Evolutionary conservation across 23 tunicate species (phyloP).

Genomic region (Halocynthia aurantium): DNA sequence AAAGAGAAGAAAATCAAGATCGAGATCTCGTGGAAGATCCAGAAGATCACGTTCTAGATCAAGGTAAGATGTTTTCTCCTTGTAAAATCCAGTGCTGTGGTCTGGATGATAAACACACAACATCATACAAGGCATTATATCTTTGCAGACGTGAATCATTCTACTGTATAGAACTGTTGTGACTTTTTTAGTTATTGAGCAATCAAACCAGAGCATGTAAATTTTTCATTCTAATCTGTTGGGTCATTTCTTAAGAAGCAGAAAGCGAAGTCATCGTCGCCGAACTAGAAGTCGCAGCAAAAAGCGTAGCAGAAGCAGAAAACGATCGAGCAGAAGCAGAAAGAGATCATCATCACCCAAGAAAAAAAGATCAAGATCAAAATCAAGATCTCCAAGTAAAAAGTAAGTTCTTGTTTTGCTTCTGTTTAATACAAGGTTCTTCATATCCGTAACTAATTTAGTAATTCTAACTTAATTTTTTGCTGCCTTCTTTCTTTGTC

Average conservation of each 20-base stretch:
- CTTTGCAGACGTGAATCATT: too few relatives aligned
- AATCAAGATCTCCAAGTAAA: conserved; percentile 30
- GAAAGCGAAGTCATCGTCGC: too few relatives aligned
- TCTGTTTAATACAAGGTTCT: background rate
- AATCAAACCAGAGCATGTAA: background rate
- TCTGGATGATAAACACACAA: background rate
- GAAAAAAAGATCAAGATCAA: conserved; percentile 30
- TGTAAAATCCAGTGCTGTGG: background rate
- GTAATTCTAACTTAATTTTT: too few relatives aligned
- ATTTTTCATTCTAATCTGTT: background rate
- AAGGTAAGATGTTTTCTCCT: conserved; percentile 19
- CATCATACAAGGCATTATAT: too few relatives aligned
- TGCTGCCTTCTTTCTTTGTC: background rate
- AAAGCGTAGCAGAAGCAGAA: conserved; percentile 58
- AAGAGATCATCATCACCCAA: conserved; percentile 15
- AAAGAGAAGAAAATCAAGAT: conserved; percentile 49
- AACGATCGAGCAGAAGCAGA: conserved; percentile 10
- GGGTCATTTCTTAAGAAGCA: background rate
- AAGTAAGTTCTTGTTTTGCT: conserved; percentile 33
- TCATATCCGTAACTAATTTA: too few relatives aligned
- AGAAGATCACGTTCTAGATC: conserved; percentile 56
- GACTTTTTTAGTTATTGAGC: background rate
- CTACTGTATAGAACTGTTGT: too few relatives aligned
- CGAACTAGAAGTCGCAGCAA: conserved; percentile 34
- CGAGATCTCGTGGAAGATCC: conserved; percentile 57